Evolutionary conservation across 2,888 invertebrate species (phyloP), one percentile per base, ranked within the genome.

Genomic region (Troides aeacus): DNA sequence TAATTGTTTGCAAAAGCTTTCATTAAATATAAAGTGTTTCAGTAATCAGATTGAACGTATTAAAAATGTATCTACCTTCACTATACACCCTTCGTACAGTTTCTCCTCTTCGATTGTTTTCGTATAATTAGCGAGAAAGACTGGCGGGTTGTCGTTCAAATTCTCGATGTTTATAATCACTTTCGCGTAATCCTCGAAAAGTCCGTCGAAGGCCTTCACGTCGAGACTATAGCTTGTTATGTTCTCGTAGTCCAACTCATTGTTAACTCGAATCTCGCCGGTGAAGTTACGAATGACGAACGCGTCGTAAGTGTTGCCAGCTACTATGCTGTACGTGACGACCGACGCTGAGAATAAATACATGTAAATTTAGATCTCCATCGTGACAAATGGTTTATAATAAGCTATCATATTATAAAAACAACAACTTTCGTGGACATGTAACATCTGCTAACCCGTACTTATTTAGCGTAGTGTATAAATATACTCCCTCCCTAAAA

Each of bases 71-170:
- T 53, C 84, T 77, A 95, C 94, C 80, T 88, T 94, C 12, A 95
- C 94, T 78, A 96, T 95, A 81, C 97, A 97, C 53, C 94, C 94
- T 74, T 94, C 93, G 67, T 95, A 94, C 15, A 95, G 80, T 65
- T 92, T 93, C 81, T 98, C 97, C 81, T 97, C 97, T 63, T 94
- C 90, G 71, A 97, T 96, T 0, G 95, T 95, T 64, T 95, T 95
- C 66, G 95, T 95, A 78, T 95, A 95, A 64, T 95, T 93, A 65
- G 95, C 95, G 63, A 94, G 86, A 81, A 99, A 99, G 1, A 95
- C 94, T 0, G 99, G 99, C 0, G 96, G 95, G 85, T 98, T 98
- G 84, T 99, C 99, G 82, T 99, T 99, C 62, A 98, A 96, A 84
- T 99, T 97, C 76, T 95, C 96, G 66, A 98, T 96, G 76, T 95